A percentile compares a stretch with the other conserved stretches of the same genome.
These are phyloP conservation scores for Halichondria panicea DNA, from an alignment of 37 sponge, comb jelly and placozoan genomes.

Conservation along the genomic window DNA sequence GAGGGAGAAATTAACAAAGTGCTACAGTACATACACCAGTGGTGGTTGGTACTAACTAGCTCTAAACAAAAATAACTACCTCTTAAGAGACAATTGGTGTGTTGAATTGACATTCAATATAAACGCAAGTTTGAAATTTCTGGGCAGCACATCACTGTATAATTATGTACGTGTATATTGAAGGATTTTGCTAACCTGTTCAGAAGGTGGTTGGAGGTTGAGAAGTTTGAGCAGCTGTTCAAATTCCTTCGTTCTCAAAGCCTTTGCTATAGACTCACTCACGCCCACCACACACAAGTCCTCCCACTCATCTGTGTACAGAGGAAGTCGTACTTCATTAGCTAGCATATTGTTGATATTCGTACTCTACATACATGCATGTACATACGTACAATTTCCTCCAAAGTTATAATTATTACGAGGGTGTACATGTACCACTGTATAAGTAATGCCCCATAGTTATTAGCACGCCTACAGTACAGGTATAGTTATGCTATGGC, in stretches of 20 bases:
- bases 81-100: not conserved
- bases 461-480: no score
- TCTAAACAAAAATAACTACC: not conserved
- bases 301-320: conserved; percentile 70
- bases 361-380: not conserved
- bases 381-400: not conserved
- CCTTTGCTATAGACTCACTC: conserved; percentile 37
- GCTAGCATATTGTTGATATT: no score
- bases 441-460: no score
- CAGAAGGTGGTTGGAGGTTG: conserved; percentile 60
- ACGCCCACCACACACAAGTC: conserved; percentile 72
- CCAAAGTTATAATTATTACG: no score
- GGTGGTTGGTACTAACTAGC: not conserved
- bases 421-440: no score
- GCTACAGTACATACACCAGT: not conserved
- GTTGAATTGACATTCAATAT: not conserved
- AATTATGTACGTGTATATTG: not conserved
- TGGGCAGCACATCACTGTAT: no score
- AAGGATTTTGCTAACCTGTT: conserved; percentile 27
- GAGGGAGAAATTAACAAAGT: not conserved
- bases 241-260: conserved; percentile 23
- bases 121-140: not conserved
- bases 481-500: not conserved
- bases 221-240: conserved; percentile 48
- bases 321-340: not conserved